phyloP scores from a whole-genome alignment of 1,140 invertebrate species.

The Eurosta solidaginis region DNA sequence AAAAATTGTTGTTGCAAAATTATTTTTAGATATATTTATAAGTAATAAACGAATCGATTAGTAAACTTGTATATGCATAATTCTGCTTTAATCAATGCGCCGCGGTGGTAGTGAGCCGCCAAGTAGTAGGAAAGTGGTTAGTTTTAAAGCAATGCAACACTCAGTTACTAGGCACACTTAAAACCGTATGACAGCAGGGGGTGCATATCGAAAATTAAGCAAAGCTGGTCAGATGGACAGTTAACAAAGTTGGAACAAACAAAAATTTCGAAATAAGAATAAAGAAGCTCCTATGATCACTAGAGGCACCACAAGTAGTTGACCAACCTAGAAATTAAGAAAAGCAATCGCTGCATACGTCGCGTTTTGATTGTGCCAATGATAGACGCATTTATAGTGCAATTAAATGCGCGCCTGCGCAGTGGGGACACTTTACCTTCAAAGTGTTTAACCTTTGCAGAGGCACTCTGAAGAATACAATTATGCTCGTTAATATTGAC shows the following conservation, averaged over 20 bases:
- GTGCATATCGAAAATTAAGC: neutral
- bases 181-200: neutral
- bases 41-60: neutral
- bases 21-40: neutral
- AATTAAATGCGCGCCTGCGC: neutral
- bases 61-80: constrained; percentile 21
- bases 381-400: constrained; percentile 8
- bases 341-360: neutral
- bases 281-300: neutral
- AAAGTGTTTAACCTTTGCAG: neutral
- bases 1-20: neutral
- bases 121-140: neutral
- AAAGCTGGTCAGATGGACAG: neutral
- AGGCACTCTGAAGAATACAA: neutral
- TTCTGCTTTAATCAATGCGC: constrained; percentile 12
- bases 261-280: neutral
- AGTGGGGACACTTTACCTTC: neutral
- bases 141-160: neutral
- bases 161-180: neutral
- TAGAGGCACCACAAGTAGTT: neutral
- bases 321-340: neutral
- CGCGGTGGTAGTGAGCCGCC: neutral
- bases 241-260: neutral
- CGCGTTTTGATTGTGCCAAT: constrained; percentile 7
- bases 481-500: neutral